phyloP scores from a whole-genome alignment of 2,888 invertebrate species.

The Latrodectus hesperus region DNA sequence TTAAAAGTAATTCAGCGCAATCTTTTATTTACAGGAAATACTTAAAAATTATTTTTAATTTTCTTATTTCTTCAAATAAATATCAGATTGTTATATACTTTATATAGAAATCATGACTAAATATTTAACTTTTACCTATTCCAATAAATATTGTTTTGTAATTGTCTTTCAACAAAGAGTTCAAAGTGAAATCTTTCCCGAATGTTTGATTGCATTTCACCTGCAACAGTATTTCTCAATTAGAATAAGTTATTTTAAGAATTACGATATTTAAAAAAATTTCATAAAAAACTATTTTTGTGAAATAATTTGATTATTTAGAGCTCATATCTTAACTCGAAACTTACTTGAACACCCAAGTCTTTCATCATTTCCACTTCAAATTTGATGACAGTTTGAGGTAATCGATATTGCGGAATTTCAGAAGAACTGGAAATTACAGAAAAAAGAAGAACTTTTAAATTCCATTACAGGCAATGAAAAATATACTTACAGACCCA shows the following conservation, averaged over 20 bases:
- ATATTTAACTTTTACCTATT: constrained; percentile 74
- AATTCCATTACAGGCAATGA: background rate
- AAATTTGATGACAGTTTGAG: constrained; percentile 92
- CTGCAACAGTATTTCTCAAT: constrained; percentile 71
- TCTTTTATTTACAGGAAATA: background rate
- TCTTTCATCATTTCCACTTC: constrained; percentile 93
- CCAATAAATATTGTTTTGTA: constrained; percentile 84
- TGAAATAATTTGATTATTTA: background rate
- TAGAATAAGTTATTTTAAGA: background rate
- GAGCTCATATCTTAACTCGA: background rate
- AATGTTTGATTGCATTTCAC: constrained; percentile 82
- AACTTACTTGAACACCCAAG: constrained; percentile 88
- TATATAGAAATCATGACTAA: background rate
- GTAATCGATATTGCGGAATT: constrained; percentile 97
- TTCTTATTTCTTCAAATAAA: background rate
- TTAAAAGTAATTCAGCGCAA: no score
- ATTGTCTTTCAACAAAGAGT: constrained; percentile 82
- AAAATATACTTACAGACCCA: background rate
- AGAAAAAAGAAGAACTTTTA: background rate
- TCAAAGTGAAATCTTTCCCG: constrained; percentile 77
- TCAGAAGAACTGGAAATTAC: constrained; percentile 85
- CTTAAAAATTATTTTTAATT: background rate
- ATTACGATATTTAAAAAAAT: background rate
- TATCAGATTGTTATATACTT: constrained; percentile 11
- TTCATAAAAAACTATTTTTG: background rate